Base-by-base conservation (phyloP, 2,888 invertebrate species). In the Lycocerus yunnanus region DNA sequence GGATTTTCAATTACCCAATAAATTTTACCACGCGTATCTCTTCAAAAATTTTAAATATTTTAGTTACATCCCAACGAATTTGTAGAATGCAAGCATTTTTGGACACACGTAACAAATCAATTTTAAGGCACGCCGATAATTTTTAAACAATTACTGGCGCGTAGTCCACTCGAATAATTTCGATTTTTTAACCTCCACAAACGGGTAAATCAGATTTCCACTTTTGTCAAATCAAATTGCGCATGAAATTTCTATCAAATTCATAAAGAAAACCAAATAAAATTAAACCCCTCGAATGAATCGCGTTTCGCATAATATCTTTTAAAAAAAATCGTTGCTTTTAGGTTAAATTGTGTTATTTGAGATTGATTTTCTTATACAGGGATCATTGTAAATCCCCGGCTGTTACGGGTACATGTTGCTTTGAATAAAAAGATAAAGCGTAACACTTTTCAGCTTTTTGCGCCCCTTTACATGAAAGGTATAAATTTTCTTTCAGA, bases 1-100 rank as follows among this genome's bases (percentile, higher is more conserved):
- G 78, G 80, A 70, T 73, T 72, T 79, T 79, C 82, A 80, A 82
- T 83, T 82, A 81, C 81, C 81, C 78, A 80, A 83, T 82, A 83
- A 83, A 83, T 82, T 79, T 74, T 77, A 61, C 69, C 68, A 69
- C 63, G 69, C 60, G 66, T 76, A 75, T 68, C 75, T 73, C 43
- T 60, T 69, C 76, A 77, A 77, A 79, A 75, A 80, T 78, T 69
- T 71, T 77, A 71, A 77, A 75, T 58, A 79, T 77, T 76, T 78
- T 72, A 71, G 59, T 24, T 65, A 18, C 65, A 63, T 20, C 21
- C 73, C 73, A 74, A 71, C 69, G 78, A 78, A 72, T 75, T 77
- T 72, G 69, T 73, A 66, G 71, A 75, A 71, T 21, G 66, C 13
- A 61, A n/a, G 18, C 61, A 3, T 61, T 61, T 61, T 60, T 66